A percentile compares a stretch with the other conserved stretches of the same genome.
These are phyloP conservation scores for Perizoma flavofasciatum DNA, from an alignment of 2,888 invertebrate species.

Conservation along the genomic window DNA sequence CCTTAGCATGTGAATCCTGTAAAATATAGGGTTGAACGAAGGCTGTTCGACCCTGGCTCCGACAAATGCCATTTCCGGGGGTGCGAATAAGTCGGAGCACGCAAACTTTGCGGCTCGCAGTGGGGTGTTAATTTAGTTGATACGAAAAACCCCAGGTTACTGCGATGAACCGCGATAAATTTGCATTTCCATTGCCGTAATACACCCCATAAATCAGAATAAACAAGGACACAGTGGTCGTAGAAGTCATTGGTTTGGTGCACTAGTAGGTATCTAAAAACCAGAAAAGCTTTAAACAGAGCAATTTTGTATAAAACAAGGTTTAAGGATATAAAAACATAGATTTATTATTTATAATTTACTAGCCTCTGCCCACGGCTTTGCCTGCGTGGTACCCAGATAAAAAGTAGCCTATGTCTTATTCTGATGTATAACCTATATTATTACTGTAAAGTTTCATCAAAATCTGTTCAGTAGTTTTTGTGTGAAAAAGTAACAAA, in stretches of 20 bases:
- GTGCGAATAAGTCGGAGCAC: conserved; percentile 62
- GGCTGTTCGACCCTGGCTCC: conserved; percentile 52
- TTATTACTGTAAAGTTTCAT: too few relatives aligned
- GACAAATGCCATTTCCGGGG: conserved; percentile 66
- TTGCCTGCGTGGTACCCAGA: too few relatives aligned
- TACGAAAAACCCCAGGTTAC: conserved; percentile 32
- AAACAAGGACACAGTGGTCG: conserved; percentile 26
- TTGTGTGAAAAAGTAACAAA: too few relatives aligned
- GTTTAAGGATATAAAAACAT: too few relatives aligned
- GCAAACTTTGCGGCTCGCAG: conserved; percentile 51
- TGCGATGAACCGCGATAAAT: conserved; percentile 33
- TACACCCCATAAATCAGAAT: conserved; percentile 34
- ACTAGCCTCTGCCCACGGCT: too few relatives aligned
- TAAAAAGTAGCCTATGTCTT: too few relatives aligned
- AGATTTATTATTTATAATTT: too few relatives aligned
- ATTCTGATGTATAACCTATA: too few relatives aligned
- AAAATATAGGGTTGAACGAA: conserved; percentile 45
- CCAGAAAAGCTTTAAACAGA: too few relatives aligned
- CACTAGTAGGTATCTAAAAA: conserved; percentile 6
- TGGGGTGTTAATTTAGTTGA: conserved; percentile 69
- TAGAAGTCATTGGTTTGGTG: conserved; percentile 25
- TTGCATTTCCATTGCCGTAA: conserved; percentile 32
- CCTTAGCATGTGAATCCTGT: conserved; percentile 37
- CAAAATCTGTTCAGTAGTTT: too few relatives aligned
- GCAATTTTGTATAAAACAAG: too few relatives aligned